These are phyloP conservation scores for Brachyopa scutellaris DNA, from an alignment of 2,888 invertebrate species.

Conservation along the genomic window DNA sequence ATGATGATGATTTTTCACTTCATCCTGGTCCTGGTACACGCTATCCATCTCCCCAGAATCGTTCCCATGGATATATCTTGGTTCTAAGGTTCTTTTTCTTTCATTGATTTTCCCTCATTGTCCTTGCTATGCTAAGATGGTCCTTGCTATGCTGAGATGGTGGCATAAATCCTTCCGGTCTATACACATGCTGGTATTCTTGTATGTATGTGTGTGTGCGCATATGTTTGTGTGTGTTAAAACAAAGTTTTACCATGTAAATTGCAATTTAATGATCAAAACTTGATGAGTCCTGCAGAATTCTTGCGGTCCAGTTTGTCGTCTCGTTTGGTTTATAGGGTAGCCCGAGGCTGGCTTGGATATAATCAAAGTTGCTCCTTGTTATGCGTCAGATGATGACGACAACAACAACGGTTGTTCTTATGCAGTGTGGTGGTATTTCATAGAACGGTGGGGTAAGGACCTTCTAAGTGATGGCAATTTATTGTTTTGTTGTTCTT, in stretches of 20 bases:
- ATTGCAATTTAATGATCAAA: constrained; percentile 73
- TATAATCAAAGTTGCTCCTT: constrained; percentile 72
- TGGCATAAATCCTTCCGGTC: constrained; percentile 59
- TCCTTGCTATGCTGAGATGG: constrained; percentile 40
- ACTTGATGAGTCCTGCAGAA: constrained; percentile 73
- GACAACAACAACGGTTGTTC: constrained; percentile 44
- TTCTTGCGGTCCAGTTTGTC: constrained; percentile 72
- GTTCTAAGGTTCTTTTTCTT: constrained; percentile 19
- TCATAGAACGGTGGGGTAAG: constrained; percentile 40
- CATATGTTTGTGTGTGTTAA: constrained; percentile 42
- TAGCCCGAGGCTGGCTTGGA: constrained; percentile 56
- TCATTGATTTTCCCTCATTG: constrained; percentile 36
- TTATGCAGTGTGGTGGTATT: constrained; percentile 12
- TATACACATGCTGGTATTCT: constrained; percentile 9
- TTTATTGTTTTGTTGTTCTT: constrained; percentile 59
- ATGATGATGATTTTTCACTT: constrained; percentile 48
- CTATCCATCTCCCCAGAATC: background rate
- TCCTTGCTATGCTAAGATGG: constrained; percentile 28
- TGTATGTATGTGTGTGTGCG: background rate
- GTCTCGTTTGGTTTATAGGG: constrained; percentile 66
- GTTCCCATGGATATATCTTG: constrained; percentile 52
- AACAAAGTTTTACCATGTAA: constrained; percentile 72
- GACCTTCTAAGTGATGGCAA: constrained; percentile 68
- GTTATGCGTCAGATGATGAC: constrained; percentile 61
- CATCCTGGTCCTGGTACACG: background rate